These are phyloP conservation scores for Digitonthophagus gazella DNA, from an alignment of 2,888 invertebrate genomes.

Conservation along the genomic window DNA sequence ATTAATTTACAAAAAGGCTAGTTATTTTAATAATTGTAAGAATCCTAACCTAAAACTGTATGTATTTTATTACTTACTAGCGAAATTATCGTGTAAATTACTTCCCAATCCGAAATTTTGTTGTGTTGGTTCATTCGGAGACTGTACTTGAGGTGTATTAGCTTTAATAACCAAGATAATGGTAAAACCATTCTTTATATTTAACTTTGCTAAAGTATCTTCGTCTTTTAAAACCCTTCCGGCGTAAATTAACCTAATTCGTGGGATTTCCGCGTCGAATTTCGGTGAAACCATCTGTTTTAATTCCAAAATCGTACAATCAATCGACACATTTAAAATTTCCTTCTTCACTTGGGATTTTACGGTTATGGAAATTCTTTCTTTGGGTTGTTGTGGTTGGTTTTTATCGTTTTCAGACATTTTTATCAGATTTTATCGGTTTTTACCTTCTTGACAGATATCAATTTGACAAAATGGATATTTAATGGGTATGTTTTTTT, in stretches of 20 bases:
- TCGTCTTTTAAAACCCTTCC: conserved; percentile 98
- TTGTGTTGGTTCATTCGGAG: background rate
- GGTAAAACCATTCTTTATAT: conserved; percentile 92
- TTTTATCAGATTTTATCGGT: too few species aligned
- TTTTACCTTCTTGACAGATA: too few species aligned
- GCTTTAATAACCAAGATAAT: conserved; percentile 93
- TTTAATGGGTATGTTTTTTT: too few species aligned
- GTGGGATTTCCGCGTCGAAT: conserved; percentile 83
- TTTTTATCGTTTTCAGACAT: background rate
- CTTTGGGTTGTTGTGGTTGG: too few species aligned
- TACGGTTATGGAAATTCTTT: conserved; percentile 55
- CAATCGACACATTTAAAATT: conserved; percentile 81
- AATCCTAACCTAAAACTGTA: too few species aligned
- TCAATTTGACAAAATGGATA: too few species aligned
- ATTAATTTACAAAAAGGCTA: too few species aligned
- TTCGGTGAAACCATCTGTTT: conserved; percentile 79
- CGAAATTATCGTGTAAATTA: conserved; percentile 83
- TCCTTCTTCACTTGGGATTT: conserved; percentile 93
- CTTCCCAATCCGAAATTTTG: conserved; percentile 51
- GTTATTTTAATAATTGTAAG: too few species aligned
- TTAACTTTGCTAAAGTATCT: conserved; percentile 82
- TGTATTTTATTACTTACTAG: too few species aligned
- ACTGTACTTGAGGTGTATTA: conserved; percentile 56
- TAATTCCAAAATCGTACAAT: conserved; percentile 83
- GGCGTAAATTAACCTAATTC: conserved; percentile 94